Evolutionary conservation across 1,140 invertebrate genomes (phyloP), one percentile per base, ranked within the genome.

Genomic region (Eurosta solidaginis): DNA sequence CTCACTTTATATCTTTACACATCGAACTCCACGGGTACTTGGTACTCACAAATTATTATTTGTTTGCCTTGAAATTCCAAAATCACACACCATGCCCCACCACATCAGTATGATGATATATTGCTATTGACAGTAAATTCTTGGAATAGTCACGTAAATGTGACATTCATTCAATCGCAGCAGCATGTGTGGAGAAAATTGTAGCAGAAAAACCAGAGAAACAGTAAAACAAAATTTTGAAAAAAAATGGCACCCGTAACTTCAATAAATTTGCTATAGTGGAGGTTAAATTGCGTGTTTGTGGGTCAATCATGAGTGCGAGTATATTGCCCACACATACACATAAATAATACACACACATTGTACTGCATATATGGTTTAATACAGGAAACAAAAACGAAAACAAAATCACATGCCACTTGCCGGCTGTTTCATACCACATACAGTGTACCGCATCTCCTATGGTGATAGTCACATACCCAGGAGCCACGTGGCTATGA

Each of bases 191-290:
- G 36, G 10, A 10, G 40, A 17, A 27, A 40, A 40, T 40, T 14
- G 7, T n/a, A 47, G 12, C 12, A 47, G 45, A 12, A 47, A 47
- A 47, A 47, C 14, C 12, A 47, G n/a, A 47, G n/a, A 36, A 68
- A 40, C 17, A 42, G 22, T 20, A 68, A 68, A 22, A 68, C 9
- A 2, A 68, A 68, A n/a, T 54, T 17, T 1, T 7, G 59, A 20
- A n/a, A 7, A 40, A 68, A 68, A 68, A 12, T 68, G 7, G 59
- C 33, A 68, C 40, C 27, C 22, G n/a, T 68, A 68, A 68, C 59
- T 68, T 68, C 59, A 36, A 68, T 68, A 68, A 68, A 68, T 68
- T 68, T 68, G n/a, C 33, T 7, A n/a, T n/a, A 68, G 36, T 40
- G 36, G 22, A 36, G 59, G 59, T 68, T 40, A 47, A 0, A 29